Evolutionary conservation across 2,888 invertebrate genomes (phyloP).

Genomic region (Machimus atricapillus): DNA sequence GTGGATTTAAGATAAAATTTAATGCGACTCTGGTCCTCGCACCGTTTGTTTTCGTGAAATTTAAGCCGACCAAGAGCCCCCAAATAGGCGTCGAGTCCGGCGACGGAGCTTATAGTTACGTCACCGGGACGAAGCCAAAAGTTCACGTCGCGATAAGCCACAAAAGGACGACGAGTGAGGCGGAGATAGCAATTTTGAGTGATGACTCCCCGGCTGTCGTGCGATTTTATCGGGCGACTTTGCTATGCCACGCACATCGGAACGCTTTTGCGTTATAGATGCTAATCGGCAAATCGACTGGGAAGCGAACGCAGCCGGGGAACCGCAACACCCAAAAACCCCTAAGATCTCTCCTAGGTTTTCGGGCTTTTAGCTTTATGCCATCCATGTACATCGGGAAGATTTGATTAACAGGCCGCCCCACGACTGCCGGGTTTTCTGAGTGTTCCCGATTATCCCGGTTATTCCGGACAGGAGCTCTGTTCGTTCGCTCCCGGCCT

Average conservation of each 20-base stretch:
- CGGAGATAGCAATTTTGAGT: slow-evolving; percentile 36
- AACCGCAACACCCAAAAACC: slow-evolving; percentile 22
- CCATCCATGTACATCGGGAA: slow-evolving; percentile 41
- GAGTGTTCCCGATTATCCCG: not conserved
- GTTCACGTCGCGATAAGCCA: slow-evolving; percentile 27
- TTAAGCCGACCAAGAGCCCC: not conserved
- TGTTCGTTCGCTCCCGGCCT: not conserved
- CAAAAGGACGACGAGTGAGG: slow-evolving; percentile 5
- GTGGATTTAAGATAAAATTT: slow-evolving; percentile 39
- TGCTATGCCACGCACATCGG: slow-evolving; percentile 37
- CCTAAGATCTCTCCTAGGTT: slow-evolving; percentile 30
- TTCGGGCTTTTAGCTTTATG: slow-evolving; percentile 47
- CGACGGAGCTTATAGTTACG: not conserved
- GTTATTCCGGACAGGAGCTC: not conserved
- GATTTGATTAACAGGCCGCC: slow-evolving; percentile 47
- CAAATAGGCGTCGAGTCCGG: not conserved
- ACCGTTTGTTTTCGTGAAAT: slow-evolving; percentile 15
- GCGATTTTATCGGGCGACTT: slow-evolving; percentile 22
- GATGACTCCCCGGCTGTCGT: slow-evolving; percentile 27
- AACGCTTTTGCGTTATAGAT: slow-evolving; percentile 21
- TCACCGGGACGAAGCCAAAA: slow-evolving; percentile 11
- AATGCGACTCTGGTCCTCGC: not conserved
- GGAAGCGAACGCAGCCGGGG: slow-evolving; percentile 8
- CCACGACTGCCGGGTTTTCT: not conserved
- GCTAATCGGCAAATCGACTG: slow-evolving; percentile 22